phyloP scores from a whole-genome alignment of 2,113 vertebrate genomes.

The Chlorodrepanis virens region DNA sequence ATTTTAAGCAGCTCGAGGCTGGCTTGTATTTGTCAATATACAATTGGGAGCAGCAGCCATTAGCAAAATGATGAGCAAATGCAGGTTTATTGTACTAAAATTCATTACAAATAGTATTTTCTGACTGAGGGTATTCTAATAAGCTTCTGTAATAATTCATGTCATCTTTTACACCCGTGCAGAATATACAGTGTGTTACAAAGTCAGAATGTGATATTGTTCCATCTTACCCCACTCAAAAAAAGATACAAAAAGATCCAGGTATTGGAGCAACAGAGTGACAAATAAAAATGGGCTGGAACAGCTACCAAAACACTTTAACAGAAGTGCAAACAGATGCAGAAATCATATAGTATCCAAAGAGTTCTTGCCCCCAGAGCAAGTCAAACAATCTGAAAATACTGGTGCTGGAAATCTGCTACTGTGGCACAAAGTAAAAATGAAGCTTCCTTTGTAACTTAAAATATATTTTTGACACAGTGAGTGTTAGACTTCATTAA shows the following conservation, averaged over 20 bases:
- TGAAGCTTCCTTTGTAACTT: background rate
- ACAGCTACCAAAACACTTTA: background rate
- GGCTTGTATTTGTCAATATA: background rate
- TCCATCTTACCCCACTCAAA: background rate
- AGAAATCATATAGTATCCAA: background rate
- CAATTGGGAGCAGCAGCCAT: background rate
- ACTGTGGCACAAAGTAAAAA: background rate
- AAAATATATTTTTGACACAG: background rate
- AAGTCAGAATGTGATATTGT: background rate
- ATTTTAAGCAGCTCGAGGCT: background rate
- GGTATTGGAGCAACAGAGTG: background rate
- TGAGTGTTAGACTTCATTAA: background rate
- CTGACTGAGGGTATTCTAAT: background rate
- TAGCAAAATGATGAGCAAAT: background rate
- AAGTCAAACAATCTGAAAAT: background rate
- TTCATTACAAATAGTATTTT: background rate
- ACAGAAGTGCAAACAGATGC: background rate
- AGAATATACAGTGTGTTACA: background rate
- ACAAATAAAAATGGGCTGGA: background rate
- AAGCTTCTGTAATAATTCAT: background rate
- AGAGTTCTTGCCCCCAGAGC: background rate
- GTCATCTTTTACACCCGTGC: background rate
- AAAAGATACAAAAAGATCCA: background rate
- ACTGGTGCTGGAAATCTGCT: background rate
- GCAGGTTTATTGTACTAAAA: background rate